These are phyloP conservation scores for Eumacrocentrus americanus DNA, from an alignment of 2,888 invertebrate genomes.

Conservation along the genomic window DNA sequence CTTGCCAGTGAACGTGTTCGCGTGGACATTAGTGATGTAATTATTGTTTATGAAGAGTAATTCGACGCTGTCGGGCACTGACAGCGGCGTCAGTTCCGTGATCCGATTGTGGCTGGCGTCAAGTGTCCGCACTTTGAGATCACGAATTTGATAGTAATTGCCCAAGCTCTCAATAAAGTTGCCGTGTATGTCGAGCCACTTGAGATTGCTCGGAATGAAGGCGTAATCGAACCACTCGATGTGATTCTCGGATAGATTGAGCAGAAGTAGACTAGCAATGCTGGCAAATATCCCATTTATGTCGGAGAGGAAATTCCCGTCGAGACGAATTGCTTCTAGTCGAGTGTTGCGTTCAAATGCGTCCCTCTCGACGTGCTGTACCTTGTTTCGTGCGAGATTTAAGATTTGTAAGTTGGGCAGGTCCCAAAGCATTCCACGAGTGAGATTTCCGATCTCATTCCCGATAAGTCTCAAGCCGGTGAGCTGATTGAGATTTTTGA, in stretches of 20 bases:
- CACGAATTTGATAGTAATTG: constrained; percentile 83
- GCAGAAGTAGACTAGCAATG: constrained; percentile 81
- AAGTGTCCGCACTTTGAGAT: constrained; percentile 74
- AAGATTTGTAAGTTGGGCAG: constrained; percentile 83
- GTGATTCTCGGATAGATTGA: constrained; percentile 90
- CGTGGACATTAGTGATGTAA: constrained; percentile 78
- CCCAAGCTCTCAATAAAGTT: constrained; percentile 87
- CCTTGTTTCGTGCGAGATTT: constrained; percentile 88
- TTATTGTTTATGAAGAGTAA: constrained; percentile 89
- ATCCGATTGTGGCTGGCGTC: constrained; percentile 91
- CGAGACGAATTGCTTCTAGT: constrained; percentile 85
- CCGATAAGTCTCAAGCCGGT: constrained; percentile 87
- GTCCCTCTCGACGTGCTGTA: constrained; percentile 82
- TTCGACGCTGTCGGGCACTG: constrained; percentile 88
- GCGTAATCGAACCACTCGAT: constrained; percentile 93
- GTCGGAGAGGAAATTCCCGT: constrained; percentile 86
- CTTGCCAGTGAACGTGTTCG: constrained; percentile 87
- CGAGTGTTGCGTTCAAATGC: constrained; percentile 82
- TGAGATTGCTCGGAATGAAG: constrained; percentile 85
- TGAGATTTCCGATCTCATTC: constrained; percentile 86
- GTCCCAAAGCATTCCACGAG: constrained; percentile 86
- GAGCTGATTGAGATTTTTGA: constrained; percentile 84
- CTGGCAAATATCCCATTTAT: constrained; percentile 90
- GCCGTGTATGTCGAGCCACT: constrained; percentile 89
- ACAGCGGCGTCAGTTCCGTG: constrained; percentile 79